A percentile compares a stretch with the other conserved stretches of the same genome.
These are phyloP conservation scores for Bombus cullumanus DNA, from an alignment of 1,140 invertebrate genomes.

Conservation along the genomic window DNA sequence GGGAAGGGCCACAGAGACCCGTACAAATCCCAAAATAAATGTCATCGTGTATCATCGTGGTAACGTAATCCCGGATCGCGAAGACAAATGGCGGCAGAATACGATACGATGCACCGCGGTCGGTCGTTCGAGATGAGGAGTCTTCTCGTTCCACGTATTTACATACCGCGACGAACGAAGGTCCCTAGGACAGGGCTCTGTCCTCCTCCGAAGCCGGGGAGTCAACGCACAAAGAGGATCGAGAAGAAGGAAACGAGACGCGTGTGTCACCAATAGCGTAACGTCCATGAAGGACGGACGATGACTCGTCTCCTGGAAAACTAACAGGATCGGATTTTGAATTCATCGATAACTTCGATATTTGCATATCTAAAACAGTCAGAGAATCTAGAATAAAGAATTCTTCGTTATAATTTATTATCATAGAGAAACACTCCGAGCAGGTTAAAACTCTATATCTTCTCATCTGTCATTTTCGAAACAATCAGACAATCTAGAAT, in stretches of 20 bases:
- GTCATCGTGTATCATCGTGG: constrained; percentile 72
- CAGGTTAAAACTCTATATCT: background rate
- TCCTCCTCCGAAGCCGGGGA: constrained; percentile 36
- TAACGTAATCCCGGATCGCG: constrained; percentile 71
- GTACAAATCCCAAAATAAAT: constrained; percentile 72
- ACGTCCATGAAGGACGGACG: constrained; percentile 65
- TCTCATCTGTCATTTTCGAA: background rate
- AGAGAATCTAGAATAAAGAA: background rate
- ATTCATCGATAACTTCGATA: background rate
- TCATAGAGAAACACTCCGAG: background rate
- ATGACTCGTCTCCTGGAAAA: constrained; percentile 58
- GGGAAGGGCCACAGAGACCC: constrained; percentile 48
- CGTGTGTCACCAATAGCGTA: constrained; percentile 55
- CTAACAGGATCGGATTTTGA: constrained; percentile 46
- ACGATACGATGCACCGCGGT: constrained; percentile 70
- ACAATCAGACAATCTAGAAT: background rate
- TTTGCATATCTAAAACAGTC: background rate
- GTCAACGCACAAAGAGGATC: constrained; percentile 45
- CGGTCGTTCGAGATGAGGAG: constrained; percentile 62
- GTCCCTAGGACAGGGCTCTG: constrained; percentile 39
- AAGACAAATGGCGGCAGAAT: constrained; percentile 71
- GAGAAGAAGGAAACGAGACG: constrained; percentile 42
- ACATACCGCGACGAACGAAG: constrained; percentile 63
- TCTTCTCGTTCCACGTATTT: constrained; percentile 67
- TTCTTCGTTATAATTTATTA: background rate